Evolutionary conservation across 2,113 vertebrate genomes (phyloP), one percentile per base, ranked within the genome.

Genomic region (Archilochus colubris): DNA sequence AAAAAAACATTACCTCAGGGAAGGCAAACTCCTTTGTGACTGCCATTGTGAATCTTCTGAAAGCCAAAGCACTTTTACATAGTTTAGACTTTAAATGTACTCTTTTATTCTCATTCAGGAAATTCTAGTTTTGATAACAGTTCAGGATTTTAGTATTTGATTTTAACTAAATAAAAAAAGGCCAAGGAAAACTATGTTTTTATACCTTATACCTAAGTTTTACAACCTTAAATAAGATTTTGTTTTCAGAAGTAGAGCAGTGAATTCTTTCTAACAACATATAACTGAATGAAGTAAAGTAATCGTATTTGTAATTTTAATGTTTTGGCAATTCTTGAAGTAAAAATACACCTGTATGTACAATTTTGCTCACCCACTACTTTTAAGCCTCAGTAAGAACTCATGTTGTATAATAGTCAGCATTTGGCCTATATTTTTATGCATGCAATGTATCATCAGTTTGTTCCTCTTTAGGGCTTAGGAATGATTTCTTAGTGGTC

Each of bases 361-460:
- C 2, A 59, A 44, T 86, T 90, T 53, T 95, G 48, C 78, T 85
- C 44, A 77, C 28, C 18, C 21, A 46, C 33, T 40, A 31, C 59
- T 89, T 95, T 82, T 88, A 94, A 95, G 30, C 13, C 38, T 82
- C 84, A 68, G 43, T 77, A 61, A 89, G 85, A 89, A 48, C 62
- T 75, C 25, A 59, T 40, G n/a, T 89, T 96, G 43, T 91, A 51
- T 59, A 38, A 46, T 54, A 89, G 61, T 85, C 72, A 92, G 82
- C 51, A 93, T 86, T 95, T 87, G 95, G 55, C 72, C 67, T 89
- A 7, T 86, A 64, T 64, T 81, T 91, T 95, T 87, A 79, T 89
- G 51, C n/a, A 89, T 89, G 46, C 48, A 88, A 81, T 83, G 74
- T 58, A 54, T 94, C 72, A 83, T 93, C 76, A 63, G 23, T 90